Conservation (phyloP, 2,797 vertebrate genomes). For the Sciurus carolinensis region DNA sequence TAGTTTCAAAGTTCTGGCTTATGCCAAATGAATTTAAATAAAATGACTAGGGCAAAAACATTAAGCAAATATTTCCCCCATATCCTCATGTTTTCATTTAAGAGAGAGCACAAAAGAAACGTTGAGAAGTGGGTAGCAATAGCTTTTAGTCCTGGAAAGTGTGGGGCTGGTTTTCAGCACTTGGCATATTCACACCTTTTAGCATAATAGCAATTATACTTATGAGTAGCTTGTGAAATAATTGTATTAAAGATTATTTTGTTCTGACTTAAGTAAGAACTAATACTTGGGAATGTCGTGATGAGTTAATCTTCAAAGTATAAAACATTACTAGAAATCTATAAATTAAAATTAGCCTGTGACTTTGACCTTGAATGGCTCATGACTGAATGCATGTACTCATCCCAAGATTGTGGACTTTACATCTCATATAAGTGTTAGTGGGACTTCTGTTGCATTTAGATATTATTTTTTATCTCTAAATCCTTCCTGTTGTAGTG, state of each 20-base stretch:
- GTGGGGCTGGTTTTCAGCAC: neutral
- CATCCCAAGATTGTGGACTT: neutral
- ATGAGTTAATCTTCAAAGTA: constrained; percentile 64
- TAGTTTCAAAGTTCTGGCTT: constrained; percentile 61
- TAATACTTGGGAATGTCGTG: constrained; percentile 45
- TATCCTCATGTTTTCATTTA: constrained; percentile 60
- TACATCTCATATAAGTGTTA: neutral
- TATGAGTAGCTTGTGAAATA: constrained; percentile 44
- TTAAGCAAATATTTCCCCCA: neutral
- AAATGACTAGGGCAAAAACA: constrained; percentile 47
- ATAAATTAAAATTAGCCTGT: constrained; percentile 66
- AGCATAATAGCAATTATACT: constrained; percentile 40
- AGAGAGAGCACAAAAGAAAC: neutral
- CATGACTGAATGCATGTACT: neutral
- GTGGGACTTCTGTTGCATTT: neutral
- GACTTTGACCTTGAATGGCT: constrained; percentile 48
- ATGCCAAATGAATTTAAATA: constrained; percentile 46
- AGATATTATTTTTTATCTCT: neutral
- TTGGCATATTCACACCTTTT: constrained; percentile 44
- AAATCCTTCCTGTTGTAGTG: constrained; percentile 24
- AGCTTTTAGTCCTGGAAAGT: constrained; percentile 1
- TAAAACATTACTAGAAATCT: constrained; percentile 33
- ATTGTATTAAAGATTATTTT: constrained; percentile 54
- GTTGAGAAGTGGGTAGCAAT: neutral
- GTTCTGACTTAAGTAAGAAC: constrained; percentile 76